Base-by-base conservation (phyloP, 1,140 invertebrate genomes). In the Scaptomyza montana region DNA sequence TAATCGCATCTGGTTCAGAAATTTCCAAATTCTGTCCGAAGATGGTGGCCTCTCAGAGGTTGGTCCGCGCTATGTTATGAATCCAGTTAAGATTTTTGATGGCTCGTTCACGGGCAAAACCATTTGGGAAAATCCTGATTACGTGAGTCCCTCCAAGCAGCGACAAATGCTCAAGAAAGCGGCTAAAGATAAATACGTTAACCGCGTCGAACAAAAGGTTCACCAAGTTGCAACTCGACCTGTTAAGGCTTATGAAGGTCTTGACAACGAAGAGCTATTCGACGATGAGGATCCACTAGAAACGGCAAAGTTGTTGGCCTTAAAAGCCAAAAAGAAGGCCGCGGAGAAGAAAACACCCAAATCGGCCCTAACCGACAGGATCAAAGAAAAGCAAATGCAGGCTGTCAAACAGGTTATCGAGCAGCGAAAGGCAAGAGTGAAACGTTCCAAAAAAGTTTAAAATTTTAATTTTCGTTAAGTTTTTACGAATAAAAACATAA, bases 1-100 rank as follows among this genome's bases (percentile, higher is more conserved):
- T 90, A 97, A 98, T 69, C 94, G 97, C 74, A 98, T 99, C 90
- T 99, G 98, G 98, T 99, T 99, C 89, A 94, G 99, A 73, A 99
- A 99, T 93, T 99, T 97, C 92, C 98, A 99, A 93, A 99, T 99
- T 81, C 93, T 99, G 19, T 97, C 98, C 54, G 98, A 99, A 93
- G 97, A 98, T 93, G 98, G 97, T 72, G 97, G 97, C 50, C 93
- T 99, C 36, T 96, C 97, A 39, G 99, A 99, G 95, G 98, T 99
- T 86, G 99, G 98, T 46, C 98, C 98, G 7, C 94, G 98, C 93
- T 98, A 99, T 94, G 97, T 98, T 0, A 93, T 99, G 76, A 99
- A 99, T 93, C 98, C 98, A 5, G 97, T 95, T 0, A 95, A 95
- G 92, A 94, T 95, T 82, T 99, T 99, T 93, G 95, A 95, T 68